Conservation (phyloP, 2,888 invertebrate species). For the Philopedon plagiatum region DNA sequence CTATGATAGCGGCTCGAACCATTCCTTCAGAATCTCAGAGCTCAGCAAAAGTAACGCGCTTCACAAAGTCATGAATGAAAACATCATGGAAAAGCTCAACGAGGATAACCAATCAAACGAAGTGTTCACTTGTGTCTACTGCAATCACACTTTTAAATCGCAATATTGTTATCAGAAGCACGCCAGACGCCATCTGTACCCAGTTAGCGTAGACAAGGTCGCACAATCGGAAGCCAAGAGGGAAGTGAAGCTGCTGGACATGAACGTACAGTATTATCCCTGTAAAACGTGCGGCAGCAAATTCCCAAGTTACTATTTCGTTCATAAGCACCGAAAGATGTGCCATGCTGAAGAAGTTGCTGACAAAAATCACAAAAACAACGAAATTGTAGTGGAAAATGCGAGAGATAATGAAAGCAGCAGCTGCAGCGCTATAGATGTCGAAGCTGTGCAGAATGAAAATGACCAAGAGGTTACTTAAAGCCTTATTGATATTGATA, state of each 20-base stretch:
- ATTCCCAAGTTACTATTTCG: conserved; percentile 94
- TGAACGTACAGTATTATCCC: conserved; percentile 92
- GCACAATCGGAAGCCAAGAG: conserved; percentile 65
- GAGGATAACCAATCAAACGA: conserved; percentile 64
- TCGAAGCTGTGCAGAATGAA: conserved; percentile 59
- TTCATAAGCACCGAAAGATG: conserved; percentile 90
- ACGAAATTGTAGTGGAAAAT: conserved; percentile 62
- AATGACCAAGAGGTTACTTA: conserved; percentile 45
- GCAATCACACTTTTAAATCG: conserved; percentile 86
- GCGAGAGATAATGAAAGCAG: conserved; percentile 55
- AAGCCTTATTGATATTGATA: not conserved
- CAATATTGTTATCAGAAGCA: conserved; percentile 90
- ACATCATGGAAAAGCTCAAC: conserved; percentile 64
- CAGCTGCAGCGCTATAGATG: conserved; percentile 61
- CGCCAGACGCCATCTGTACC: conserved; percentile 78
- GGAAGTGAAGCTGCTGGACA: conserved; percentile 78
- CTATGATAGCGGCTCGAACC: conserved; percentile 59
- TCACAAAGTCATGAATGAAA: conserved; percentile 68
- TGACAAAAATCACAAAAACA: conserved; percentile 66
- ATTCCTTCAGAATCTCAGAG: conserved; percentile 29
- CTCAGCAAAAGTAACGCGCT: conserved; percentile 60
- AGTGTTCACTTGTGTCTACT: conserved; percentile 80
- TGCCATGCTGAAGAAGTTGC: conserved; percentile 81
- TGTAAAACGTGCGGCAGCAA: conserved; percentile 94
- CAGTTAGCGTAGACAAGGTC: conserved; percentile 69